Evolutionary conservation across 2,113 vertebrate species (phyloP).

Genomic region (Amblyornis subalaris): DNA sequence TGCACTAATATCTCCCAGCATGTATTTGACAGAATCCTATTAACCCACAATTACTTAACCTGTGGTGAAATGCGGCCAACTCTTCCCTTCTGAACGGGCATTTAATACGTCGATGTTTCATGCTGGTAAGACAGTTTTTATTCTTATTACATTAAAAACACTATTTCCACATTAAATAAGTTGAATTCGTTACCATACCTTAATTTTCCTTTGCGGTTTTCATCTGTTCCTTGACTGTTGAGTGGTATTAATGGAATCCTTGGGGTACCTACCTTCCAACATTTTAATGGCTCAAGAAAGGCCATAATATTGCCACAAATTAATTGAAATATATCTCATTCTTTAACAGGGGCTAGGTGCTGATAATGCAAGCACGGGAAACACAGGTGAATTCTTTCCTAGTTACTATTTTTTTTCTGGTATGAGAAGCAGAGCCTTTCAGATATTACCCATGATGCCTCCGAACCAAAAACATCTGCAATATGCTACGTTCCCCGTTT

Average conservation of each 20-base stretch:
- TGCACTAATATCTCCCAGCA: background rate
- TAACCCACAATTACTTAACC: background rate
- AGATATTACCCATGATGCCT: conserved; percentile 8
- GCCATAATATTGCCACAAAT: background rate
- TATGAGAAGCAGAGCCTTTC: background rate
- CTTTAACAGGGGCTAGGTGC: background rate
- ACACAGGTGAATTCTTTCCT: background rate
- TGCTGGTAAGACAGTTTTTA: background rate
- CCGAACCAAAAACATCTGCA: conserved; percentile 41
- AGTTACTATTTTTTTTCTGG: background rate
- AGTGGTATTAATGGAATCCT: background rate
- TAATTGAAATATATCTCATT: background rate
- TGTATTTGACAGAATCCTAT: background rate
- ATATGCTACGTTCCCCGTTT: background rate
- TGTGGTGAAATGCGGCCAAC: background rate
- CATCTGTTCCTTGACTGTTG: background rate
- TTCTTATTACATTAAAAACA: background rate
- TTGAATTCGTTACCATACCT: background rate
- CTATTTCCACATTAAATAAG: background rate
- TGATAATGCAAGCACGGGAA: background rate
- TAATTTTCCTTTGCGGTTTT: background rate
- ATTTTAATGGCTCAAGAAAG: background rate
- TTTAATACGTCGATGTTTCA: background rate
- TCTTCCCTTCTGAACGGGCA: background rate
- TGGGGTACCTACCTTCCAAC: background rate